Evolutionary conservation across 2,113 vertebrate species (phyloP).

Genomic region (Neoarius graeffei): DNA sequence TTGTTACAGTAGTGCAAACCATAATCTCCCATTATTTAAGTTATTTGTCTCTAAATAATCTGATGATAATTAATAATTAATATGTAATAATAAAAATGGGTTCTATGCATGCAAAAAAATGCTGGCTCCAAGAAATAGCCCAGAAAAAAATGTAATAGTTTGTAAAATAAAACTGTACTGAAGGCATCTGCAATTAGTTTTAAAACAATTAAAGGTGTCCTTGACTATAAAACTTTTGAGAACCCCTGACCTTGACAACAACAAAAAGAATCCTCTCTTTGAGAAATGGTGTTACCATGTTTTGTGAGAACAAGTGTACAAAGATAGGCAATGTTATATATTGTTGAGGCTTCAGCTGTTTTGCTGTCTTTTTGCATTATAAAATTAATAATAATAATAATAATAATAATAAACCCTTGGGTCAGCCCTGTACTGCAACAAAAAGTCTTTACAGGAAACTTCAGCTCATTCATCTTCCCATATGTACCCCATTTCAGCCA

Average conservation of each 20-base stretch:
- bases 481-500: conserved; percentile 10
- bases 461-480: not conserved
- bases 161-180: not conserved
- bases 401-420: not conserved
- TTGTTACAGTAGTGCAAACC: not conserved
- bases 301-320: not conserved
- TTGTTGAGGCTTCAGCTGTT: not conserved
- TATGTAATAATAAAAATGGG: not conserved
- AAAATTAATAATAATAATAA: not conserved
- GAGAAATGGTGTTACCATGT: not conserved
- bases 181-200: not conserved
- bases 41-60: not conserved
- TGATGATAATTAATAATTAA: not conserved
- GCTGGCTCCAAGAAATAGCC: not conserved
- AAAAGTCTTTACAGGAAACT: not conserved
- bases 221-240: not conserved
- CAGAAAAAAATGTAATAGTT: not conserved
- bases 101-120: not conserved
- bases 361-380: not conserved
- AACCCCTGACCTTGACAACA: not conserved
- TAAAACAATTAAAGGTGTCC: not conserved
- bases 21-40: not conserved
- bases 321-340: not conserved
- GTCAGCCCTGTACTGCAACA: not conserved
- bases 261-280: not conserved